phyloP scores from a whole-genome alignment of 2,797 vertebrate species.

The Hafferia zeledoni region DNA sequence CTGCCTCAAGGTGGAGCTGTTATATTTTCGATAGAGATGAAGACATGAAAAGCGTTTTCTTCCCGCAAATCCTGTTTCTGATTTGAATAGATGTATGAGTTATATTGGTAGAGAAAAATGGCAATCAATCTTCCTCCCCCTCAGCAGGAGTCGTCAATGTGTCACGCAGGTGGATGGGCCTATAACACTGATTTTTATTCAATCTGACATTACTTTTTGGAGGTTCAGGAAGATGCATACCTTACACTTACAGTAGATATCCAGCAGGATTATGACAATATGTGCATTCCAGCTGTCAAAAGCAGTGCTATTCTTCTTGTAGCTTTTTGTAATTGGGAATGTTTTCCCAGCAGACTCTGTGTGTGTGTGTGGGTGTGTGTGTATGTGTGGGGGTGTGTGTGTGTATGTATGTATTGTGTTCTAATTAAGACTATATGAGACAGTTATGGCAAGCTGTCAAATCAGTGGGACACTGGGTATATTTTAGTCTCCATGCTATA shows the following conservation, averaged over 20 bases:
- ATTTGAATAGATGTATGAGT: neutral
- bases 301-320: neutral
- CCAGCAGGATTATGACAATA: neutral
- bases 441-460: slow-evolving; percentile 46
- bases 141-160: neutral
- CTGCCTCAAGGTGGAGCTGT: slow-evolving; percentile 75
- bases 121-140: neutral
- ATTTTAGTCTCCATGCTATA: slow-evolving; percentile 18
- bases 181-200: neutral
- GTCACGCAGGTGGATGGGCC: neutral
- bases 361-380: neutral
- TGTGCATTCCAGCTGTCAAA: neutral
- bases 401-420: neutral
- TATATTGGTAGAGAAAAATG: slow-evolving; percentile 10
- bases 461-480: neutral
- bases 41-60: neutral
- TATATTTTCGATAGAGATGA: slow-evolving; percentile 40
- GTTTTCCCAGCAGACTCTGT: neutral
- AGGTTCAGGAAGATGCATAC: neutral
- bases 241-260: slow-evolving; percentile 2
- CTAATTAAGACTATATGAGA: slow-evolving; percentile 19
- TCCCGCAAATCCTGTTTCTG: neutral
- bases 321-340: neutral
- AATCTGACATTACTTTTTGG: neutral
- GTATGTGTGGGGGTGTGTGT: neutral